Percentiles rank a stretch among this genome's conserved stretches.
Evolutionary conservation across 2,113 vertebrate genomes (phyloP).

Genomic region (Cyanoramphus novaezelandiae): DNA sequence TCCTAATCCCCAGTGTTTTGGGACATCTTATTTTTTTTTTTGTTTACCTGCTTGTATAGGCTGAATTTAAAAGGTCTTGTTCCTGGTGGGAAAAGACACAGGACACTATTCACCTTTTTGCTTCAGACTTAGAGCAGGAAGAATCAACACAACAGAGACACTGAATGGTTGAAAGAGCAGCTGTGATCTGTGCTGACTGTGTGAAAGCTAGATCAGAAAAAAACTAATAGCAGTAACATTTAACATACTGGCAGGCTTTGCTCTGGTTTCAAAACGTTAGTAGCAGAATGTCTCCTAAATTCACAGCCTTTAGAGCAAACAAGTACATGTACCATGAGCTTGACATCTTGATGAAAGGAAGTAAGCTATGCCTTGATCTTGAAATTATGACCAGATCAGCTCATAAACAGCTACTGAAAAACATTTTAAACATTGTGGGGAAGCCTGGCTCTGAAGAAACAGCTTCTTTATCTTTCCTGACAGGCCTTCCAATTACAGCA

Average conservation of each 20-base stretch:
- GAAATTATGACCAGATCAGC: slow-evolving; percentile 17
- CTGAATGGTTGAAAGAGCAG: background rate
- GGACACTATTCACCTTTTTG: background rate
- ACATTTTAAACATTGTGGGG: background rate
- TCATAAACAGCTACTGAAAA: slow-evolving; percentile 26
- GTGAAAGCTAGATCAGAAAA: background rate
- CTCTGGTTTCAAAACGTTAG: background rate
- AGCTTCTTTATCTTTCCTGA: slow-evolving; percentile 16
- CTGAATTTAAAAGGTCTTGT: background rate
- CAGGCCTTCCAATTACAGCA: slow-evolving; percentile 4
- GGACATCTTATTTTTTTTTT: background rate
- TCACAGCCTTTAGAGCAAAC: background rate
- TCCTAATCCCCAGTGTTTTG: background rate
- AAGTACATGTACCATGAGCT: background rate
- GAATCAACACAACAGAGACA: background rate
- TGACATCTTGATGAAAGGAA: background rate
- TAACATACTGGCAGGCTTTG: background rate
- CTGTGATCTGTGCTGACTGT: background rate
- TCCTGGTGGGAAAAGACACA: background rate
- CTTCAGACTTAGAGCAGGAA: background rate
- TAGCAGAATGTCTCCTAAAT: background rate
- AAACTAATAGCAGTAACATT: background rate
- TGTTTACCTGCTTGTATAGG: background rate
- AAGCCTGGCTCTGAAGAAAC: background rate
- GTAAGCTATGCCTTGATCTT: slow-evolving; percentile 19